Evolutionary conservation across 2,888 invertebrate species (phyloP).

Genomic region (Odontocerum albicorne): DNA sequence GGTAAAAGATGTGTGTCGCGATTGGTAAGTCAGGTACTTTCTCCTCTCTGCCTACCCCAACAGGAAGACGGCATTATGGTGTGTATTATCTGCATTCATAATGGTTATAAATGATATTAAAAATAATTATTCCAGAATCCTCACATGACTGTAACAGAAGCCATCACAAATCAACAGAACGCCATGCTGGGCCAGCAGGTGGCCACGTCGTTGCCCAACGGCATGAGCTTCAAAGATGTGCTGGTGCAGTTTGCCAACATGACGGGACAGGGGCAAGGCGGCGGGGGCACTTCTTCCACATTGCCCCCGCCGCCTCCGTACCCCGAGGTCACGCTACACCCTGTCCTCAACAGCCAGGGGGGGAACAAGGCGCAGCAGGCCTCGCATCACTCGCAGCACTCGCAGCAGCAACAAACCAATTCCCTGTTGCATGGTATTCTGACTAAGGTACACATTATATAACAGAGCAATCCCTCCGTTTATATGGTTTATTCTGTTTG

Average conservation of each 20-base stretch:
- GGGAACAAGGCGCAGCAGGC: conserved; percentile 34
- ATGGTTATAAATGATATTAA: too few species aligned
- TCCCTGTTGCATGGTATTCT: conserved; percentile 77
- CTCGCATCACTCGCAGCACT: conserved; percentile 44
- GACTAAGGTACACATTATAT: conserved; percentile 72
- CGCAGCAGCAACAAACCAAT: conserved; percentile 53
- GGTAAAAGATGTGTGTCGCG: too few species aligned
- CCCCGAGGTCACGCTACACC: conserved; percentile 78
- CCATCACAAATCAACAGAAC: conserved; percentile 19
- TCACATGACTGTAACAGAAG: conserved; percentile 22
- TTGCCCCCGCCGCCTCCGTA: conserved; percentile 67
- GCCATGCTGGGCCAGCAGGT: conserved; percentile 20
- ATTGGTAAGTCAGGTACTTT: too few species aligned
- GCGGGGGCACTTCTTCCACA: conserved; percentile 38
- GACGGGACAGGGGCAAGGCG: conserved; percentile 39
- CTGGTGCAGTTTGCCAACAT: conserved; percentile 72
- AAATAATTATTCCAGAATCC: conserved; percentile 25
- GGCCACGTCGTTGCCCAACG: conserved; percentile 41
- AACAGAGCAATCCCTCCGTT: too few species aligned
- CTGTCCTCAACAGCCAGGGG: conserved; percentile 54
- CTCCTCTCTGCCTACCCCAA: too few species aligned
- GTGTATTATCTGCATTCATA: too few species aligned
- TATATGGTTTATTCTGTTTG: too few species aligned
- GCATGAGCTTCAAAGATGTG: conserved; percentile 69
- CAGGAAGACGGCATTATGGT: too few species aligned